Conservation (phyloP, 2,797 vertebrate species). For the Centroberyx gerrardi region DNA sequence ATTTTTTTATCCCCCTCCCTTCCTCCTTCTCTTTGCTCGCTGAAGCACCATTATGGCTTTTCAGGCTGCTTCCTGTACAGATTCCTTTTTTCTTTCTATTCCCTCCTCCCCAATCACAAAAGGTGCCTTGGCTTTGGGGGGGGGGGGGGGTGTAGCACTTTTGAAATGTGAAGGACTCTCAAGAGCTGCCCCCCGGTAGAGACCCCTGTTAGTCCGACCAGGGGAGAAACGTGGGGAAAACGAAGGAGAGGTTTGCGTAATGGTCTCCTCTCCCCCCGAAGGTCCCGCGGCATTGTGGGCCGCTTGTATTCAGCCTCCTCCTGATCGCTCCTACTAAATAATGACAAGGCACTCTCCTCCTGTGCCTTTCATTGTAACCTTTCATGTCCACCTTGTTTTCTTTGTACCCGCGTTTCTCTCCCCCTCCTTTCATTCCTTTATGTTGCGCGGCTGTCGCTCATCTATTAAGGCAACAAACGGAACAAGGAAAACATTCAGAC, state of each 20-base stretch:
- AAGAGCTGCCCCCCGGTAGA: slow-evolving; percentile 69
- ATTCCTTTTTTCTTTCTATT: slow-evolving; percentile 82
- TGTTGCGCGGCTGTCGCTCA: slow-evolving; percentile 74
- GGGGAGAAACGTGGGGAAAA: slow-evolving; percentile 61
- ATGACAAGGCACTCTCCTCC: slow-evolving; percentile 73
- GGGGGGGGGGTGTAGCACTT: slow-evolving; percentile 77
- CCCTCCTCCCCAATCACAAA: slow-evolving; percentile 83
- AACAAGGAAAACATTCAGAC: slow-evolving; percentile 74
- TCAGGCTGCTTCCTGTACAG: slow-evolving; percentile 91
- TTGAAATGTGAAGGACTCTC: slow-evolving; percentile 83
- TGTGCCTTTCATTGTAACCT: slow-evolving; percentile 71
- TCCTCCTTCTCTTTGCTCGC: slow-evolving; percentile 42
- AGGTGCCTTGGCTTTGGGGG: slow-evolving; percentile 84
- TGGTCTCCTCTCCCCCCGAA: slow-evolving; percentile 76
- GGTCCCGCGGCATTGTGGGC: slow-evolving; percentile 87
- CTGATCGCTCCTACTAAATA: slow-evolving; percentile 75
- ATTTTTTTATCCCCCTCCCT: slow-evolving; percentile 79
- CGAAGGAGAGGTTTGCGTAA: slow-evolving; percentile 87
- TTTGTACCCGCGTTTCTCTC: slow-evolving; percentile 55
- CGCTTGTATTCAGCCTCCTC: slow-evolving; percentile 68
- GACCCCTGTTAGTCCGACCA: slow-evolving; percentile 78
- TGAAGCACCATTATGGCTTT: slow-evolving; percentile 92
- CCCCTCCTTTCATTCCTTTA: slow-evolving; percentile 76
- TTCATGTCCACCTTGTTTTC: slow-evolving; percentile 76
- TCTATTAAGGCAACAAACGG: slow-evolving; percentile 77